phyloP scores from a whole-genome alignment of 2,797 vertebrate genomes.

The Austrolebias charrua region DNA sequence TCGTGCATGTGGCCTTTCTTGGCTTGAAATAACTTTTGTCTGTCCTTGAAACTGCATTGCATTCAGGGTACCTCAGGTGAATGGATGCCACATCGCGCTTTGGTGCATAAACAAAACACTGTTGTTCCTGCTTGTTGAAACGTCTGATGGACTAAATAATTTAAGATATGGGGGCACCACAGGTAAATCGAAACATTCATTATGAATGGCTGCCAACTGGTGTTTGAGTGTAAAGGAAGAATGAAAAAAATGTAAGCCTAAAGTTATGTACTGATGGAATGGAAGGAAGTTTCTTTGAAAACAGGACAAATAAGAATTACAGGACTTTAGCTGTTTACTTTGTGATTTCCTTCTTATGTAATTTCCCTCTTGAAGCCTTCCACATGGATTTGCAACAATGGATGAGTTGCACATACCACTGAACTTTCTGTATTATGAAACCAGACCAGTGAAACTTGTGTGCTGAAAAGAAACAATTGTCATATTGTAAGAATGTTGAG shows the following conservation, averaged over 20 bases:
- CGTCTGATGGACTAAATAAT: constrained; percentile 71
- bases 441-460: constrained; percentile 35
- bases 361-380: constrained; percentile 7
- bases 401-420: constrained; percentile 50
- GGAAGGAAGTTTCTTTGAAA: neutral
- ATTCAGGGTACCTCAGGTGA: constrained; percentile 23
- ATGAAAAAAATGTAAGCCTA: constrained; percentile 23
- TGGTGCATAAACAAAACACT: constrained; percentile 56
- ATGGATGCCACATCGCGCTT: constrained; percentile 41
- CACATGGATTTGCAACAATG: constrained; percentile 41
- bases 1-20: constrained; percentile 30
- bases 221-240: constrained; percentile 46
- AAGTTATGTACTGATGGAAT: constrained; percentile 8
- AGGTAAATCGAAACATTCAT: constrained; percentile 57
- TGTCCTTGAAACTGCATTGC: constrained; percentile 36
- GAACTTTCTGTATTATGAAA: constrained; percentile 68
- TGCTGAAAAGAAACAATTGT: constrained; percentile 58
- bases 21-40: constrained; percentile 25
- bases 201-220: constrained; percentile 59
- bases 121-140: constrained; percentile 56
- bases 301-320: neutral
- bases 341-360: constrained; percentile 17
- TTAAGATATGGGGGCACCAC: constrained; percentile 39
- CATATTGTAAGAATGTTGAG: constrained; percentile 65
- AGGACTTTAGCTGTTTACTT: neutral